Evolutionary conservation across 2,888 invertebrate species (phyloP).

Genomic region (Plagiodera versicolora): DNA sequence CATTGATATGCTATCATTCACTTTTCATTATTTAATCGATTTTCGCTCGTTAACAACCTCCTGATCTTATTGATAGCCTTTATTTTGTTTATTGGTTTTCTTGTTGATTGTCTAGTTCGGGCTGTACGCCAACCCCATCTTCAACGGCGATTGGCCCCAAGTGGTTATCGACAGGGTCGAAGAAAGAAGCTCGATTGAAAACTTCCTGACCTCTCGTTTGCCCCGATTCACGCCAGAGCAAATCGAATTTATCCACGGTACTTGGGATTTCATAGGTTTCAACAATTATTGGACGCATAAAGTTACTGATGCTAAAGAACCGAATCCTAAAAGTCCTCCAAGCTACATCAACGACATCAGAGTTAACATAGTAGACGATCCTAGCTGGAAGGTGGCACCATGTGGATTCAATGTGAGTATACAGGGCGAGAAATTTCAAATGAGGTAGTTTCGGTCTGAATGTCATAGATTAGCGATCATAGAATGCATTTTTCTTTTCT

Average conservation of each 20-base stretch:
- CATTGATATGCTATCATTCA: background rate
- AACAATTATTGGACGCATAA: constrained; percentile 68
- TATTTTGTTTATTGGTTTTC: no score
- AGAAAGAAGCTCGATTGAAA: constrained; percentile 55
- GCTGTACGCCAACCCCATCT: constrained; percentile 59
- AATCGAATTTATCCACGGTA: constrained; percentile 61
- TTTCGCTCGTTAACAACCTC: no score
- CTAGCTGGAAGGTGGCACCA: background rate
- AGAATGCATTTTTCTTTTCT: background rate
- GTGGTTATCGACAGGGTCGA: constrained; percentile 64
- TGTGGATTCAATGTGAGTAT: background rate
- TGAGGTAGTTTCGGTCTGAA: no score
- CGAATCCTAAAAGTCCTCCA: background rate
- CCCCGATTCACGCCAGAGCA: constrained; percentile 65
- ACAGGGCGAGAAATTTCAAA: no score
- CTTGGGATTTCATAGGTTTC: constrained; percentile 72
- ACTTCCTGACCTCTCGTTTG: constrained; percentile 61
- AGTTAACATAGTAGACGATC: background rate
- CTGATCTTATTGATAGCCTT: no score
- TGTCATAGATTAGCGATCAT: no score
- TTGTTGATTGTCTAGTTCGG: constrained; percentile 17
- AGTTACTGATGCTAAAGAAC: constrained; percentile 37
- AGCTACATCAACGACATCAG: constrained; percentile 13
- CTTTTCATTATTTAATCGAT: no score
- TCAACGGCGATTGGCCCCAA: constrained; percentile 66